phyloP scores from a whole-genome alignment of 2,113 vertebrate genomes.

The Catagonus wagneri region DNA sequence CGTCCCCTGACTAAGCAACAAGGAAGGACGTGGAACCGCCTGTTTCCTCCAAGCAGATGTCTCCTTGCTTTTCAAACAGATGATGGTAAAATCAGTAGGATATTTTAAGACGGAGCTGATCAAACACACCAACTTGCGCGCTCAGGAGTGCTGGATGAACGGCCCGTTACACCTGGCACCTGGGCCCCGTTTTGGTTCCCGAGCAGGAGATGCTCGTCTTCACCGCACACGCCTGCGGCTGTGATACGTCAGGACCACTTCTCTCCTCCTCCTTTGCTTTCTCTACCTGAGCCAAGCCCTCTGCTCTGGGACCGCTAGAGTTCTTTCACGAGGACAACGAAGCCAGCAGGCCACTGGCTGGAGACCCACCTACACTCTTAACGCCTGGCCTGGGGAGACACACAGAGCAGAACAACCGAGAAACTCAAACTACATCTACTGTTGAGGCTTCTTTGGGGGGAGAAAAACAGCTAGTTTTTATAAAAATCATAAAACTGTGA shows the following conservation, averaged over 20 bases:
- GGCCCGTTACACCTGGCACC: neutral
- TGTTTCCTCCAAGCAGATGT: conserved; percentile 24
- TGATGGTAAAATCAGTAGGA: neutral
- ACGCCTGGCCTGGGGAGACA: too few species aligned
- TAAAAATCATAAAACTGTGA: conserved; percentile 22
- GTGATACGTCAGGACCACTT: neutral
- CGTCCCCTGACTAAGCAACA: neutral
- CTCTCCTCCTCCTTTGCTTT: neutral
- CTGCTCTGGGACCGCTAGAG: neutral
- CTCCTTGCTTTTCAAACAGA: conserved; percentile 29
- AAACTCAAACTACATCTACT: neutral
- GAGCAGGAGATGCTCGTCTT: neutral
- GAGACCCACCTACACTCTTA: neutral
- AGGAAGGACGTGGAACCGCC: neutral
- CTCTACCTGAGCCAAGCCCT: neutral
- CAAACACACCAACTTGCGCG: neutral
- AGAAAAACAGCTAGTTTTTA: neutral
- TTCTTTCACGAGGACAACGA: neutral
- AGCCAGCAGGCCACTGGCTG: neutral
- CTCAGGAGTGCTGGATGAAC: neutral
- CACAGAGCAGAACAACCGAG: neutral
- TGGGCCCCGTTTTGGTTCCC: neutral
- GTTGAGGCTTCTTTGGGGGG: neutral
- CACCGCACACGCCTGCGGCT: neutral
- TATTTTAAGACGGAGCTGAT: conserved; percentile 42